Evolutionary conservation across 1,140 invertebrate genomes (phyloP).

Genomic region (Drosophila lini): DNA sequence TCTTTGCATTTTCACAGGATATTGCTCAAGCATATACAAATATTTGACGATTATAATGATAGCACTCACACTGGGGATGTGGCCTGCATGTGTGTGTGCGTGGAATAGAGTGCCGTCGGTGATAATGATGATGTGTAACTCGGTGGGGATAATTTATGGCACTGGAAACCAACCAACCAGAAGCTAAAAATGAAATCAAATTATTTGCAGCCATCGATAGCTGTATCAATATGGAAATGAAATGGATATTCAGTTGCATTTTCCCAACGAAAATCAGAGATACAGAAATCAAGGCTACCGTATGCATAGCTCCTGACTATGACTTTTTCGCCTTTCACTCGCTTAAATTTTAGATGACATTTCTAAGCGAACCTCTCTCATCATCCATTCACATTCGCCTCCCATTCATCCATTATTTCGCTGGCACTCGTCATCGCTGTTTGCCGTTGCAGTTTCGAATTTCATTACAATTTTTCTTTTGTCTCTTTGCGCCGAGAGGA

Average conservation of each 20-base stretch:
- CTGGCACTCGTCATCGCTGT: conserved; percentile 38
- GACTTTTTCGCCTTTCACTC: conserved; percentile 46
- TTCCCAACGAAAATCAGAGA: conserved; percentile 19
- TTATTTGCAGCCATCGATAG: conserved; percentile 48
- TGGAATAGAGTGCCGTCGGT: conserved; percentile 25
- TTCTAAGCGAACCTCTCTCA: conserved; percentile 56
- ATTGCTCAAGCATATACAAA: conserved; percentile 61
- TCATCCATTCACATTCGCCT: conserved; percentile 41
- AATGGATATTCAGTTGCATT: conserved; percentile 49
- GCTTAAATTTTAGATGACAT: conserved; percentile 75
- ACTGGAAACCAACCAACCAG: conserved; percentile 18
- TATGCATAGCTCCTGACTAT: conserved; percentile 25
- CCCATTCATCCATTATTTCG: conserved; percentile 31
- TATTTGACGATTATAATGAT: conserved; percentile 74
- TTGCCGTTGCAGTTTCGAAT: conserved; percentile 72
- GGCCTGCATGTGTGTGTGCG: background rate
- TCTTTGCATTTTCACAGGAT: conserved; percentile 58
- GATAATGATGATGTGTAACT: conserved; percentile 60
- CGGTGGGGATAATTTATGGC: conserved; percentile 57
- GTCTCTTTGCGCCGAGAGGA: conserved; percentile 60
- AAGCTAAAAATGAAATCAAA: conserved; percentile 55
- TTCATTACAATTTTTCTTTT: conserved; percentile 77
- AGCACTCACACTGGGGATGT: conserved; percentile 24
- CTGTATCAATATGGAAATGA: conserved; percentile 56
- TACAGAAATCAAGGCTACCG: conserved; percentile 65